Evolutionary conservation across 2,113 vertebrate genomes (phyloP).

Genomic region (Oncorhynchus clarkii): DNA sequence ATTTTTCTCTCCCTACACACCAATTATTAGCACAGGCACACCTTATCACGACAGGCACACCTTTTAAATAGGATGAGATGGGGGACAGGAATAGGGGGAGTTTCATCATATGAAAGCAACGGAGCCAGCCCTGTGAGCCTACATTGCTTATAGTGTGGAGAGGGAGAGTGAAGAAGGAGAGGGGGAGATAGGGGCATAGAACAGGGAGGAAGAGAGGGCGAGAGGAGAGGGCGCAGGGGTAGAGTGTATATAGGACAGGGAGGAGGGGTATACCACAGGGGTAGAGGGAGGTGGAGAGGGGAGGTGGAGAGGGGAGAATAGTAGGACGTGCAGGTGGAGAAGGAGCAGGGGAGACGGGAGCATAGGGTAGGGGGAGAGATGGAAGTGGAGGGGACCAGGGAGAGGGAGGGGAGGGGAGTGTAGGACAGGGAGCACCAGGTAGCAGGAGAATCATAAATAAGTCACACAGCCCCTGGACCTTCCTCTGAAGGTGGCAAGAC

Average conservation of each 20-base stretch:
- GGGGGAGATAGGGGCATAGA: not conserved
- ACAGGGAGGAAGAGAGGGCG: not conserved
- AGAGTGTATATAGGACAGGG: not conserved
- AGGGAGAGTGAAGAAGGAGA: not conserved
- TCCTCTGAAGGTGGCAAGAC: slow-evolving; percentile 61
- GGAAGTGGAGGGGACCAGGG: not conserved
- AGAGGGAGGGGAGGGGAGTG: not conserved
- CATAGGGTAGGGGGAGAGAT: too few species aligned
- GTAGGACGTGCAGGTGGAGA: too few species aligned
- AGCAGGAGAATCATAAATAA: slow-evolving; percentile 72
- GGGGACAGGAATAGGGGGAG: slow-evolving; percentile 11
- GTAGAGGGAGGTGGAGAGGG: too few species aligned
- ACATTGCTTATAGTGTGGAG: slow-evolving; percentile 37
- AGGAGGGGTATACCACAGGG: too few species aligned
- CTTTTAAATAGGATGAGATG: too few species aligned
- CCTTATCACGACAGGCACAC: too few species aligned
- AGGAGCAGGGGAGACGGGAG: too few species aligned
- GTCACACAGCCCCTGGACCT: slow-evolving; percentile 72
- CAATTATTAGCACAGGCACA: slow-evolving; percentile 65
- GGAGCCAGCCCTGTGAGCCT: slow-evolving; percentile 37
- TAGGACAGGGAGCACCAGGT: slow-evolving; percentile 44
- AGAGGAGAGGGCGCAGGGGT: not conserved
- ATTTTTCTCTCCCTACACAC: slow-evolving; percentile 61
- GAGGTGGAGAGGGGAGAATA: too few species aligned
- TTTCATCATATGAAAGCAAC: slow-evolving; percentile 54